Conservation (phyloP, 2,797 vertebrate genomes). For the Sebastes wilsoni region DNA sequence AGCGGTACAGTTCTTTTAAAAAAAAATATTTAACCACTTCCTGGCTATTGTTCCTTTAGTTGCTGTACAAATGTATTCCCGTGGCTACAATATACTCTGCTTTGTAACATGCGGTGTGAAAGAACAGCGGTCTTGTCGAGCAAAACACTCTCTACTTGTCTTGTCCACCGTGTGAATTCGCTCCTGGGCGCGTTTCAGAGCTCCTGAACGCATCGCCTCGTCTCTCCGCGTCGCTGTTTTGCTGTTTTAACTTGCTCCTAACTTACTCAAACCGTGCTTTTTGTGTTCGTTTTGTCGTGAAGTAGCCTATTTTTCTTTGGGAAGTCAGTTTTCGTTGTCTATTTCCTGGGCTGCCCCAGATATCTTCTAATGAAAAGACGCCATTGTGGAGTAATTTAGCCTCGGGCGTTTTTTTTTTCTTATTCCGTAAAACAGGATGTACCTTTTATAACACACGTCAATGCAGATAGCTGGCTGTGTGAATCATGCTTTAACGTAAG, state of each 20-base stretch:
- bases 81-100: background rate
- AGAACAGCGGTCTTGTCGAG: slow-evolving; percentile 50
- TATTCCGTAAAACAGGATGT: slow-evolving; percentile 76
- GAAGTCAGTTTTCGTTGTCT: slow-evolving; percentile 51
- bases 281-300: background rate
- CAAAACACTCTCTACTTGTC: slow-evolving; percentile 53
- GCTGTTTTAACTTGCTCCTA: slow-evolving; percentile 58
- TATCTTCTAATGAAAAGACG: slow-evolving; percentile 84
- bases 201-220: slow-evolving; percentile 46
- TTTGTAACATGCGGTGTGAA: background rate
- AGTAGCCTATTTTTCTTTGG: slow-evolving; percentile 12
- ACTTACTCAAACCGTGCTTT: slow-evolving; percentile 60
- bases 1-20: slow-evolving; percentile 82
- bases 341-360: slow-evolving; percentile 83
- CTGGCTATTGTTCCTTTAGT: slow-evolving; percentile 74
- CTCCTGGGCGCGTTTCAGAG: slow-evolving; percentile 72
- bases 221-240: slow-evolving; percentile 45
- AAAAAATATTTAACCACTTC: slow-evolving; percentile 83
- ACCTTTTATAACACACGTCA: slow-evolving; percentile 71
- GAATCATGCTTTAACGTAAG: slow-evolving; percentile 65
- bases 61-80: slow-evolving; percentile 50
- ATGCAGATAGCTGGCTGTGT: slow-evolving; percentile 54
- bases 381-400: slow-evolving; percentile 88
- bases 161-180: slow-evolving; percentile 63
- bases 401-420: slow-evolving; percentile 73